phyloP scores from a whole-genome alignment of 2,888 invertebrate genomes.

The Mantis religiosa region DNA sequence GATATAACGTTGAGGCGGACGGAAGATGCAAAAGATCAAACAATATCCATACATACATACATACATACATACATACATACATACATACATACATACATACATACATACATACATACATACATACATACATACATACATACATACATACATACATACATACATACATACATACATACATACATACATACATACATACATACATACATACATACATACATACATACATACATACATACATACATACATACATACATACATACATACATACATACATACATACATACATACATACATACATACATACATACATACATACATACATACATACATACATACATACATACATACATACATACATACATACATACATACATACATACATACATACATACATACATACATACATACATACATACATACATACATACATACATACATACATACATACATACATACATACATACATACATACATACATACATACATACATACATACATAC shows the following conservation, averaged over 20 bases:
- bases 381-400: background rate
- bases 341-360: background rate
- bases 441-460: background rate
- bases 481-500: background rate
- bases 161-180: constrained; percentile 16
- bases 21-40: too few species aligned
- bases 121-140: constrained; percentile 20
- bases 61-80: constrained; percentile 23
- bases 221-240: background rate
- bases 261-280: background rate
- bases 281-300: background rate
- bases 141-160: background rate
- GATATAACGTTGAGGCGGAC: too few species aligned
- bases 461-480: background rate
- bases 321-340: background rate
- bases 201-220: background rate
- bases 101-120: constrained; percentile 20
- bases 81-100: constrained; percentile 22
- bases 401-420: background rate
- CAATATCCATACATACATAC: constrained; percentile 1
- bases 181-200: background rate
- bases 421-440: background rate
- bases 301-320: background rate
- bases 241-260: background rate
- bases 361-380: constrained; percentile 9